Evolutionary conservation across 1,140 invertebrate genomes (phyloP), one percentile per base, ranked within the genome.

Genomic region (Nasonia longicornis): DNA sequence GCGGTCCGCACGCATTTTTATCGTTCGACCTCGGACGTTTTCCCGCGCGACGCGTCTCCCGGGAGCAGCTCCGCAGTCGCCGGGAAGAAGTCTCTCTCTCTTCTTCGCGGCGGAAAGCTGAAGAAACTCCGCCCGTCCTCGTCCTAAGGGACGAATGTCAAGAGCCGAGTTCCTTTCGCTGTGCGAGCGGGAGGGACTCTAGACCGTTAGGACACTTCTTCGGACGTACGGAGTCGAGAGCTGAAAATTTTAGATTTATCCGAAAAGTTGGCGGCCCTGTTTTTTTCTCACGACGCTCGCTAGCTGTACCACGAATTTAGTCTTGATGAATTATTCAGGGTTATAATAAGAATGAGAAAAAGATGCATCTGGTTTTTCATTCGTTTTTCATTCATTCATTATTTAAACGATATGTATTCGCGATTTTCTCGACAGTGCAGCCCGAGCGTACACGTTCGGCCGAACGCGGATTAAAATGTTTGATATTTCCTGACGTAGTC

Each of bases 121-220:
- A 22, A 66, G 20, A 66, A 76, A 38, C 20, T 26, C 31, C 31
- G 16, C 26, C 29, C 67, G 26, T 38, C 45, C 31, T 7, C 26
- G 20, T 81, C 80, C 80, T 72, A 20, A 20, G 80, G 79, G 79
- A 81, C 63, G 38, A 81, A 81, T 76, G 79, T 81, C 79, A 71
- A 64, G 75, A 81, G 67, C 11, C 35, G 69, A 77, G 31, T 77
- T 77, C 69, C 71, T 81, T 81, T 77, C 22, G 29, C 20, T 72
- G 14, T 72, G n/a, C 52, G 20, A 48, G 64, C 26, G 10, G 4
- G 31, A 35, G 31, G 4, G 31, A 35, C 31, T 35, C 64, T 29
- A 66, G 26, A 67, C 12, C 52, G n/a, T n/a, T 58, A 58, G 64
- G 64, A 67, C 8, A 67, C 75, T 42, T 48, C 7, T 42, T 70